These are phyloP conservation scores for Propithecus deckenii DNA, from an alignment of 2,797 vertebrate species.

Conservation along the genomic window DNA sequence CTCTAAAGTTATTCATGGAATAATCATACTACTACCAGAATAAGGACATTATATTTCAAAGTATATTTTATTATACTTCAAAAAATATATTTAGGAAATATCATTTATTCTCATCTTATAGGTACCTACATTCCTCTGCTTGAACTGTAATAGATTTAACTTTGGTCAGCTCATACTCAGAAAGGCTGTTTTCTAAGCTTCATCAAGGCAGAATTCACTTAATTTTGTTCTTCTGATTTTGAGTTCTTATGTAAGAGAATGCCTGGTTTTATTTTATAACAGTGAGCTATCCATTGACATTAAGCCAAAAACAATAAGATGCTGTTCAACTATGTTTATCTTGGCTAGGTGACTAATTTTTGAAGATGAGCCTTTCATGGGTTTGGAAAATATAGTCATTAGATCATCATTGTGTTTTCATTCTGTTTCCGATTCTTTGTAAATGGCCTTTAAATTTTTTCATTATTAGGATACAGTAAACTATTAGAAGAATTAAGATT, in stretches of 20 bases:
- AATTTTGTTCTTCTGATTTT: neutral
- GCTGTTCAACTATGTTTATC: constrained; percentile 21
- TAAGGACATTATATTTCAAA: neutral
- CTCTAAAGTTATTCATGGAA: neutral
- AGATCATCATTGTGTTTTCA: constrained; percentile 36
- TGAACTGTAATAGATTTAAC: neutral
- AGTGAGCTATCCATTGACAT: neutral
- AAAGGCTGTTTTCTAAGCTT: neutral
- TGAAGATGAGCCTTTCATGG: constrained; percentile 37
- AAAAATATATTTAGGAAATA: neutral
- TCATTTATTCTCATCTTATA: neutral
- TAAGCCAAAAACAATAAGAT: constrained; percentile 27
- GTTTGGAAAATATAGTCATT: constrained; percentile 36
- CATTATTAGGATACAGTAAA: neutral
- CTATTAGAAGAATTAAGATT: constrained; percentile 21
- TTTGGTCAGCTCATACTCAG: neutral
- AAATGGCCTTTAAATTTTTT: neutral
- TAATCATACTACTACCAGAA: neutral
- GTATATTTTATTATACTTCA: neutral
- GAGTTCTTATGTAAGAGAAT: constrained; percentile 35
- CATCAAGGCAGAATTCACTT: neutral
- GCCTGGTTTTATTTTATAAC: constrained; percentile 41
- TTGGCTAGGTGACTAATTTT: constrained; percentile 48
- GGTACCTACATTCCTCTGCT: neutral
- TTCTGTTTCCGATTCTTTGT: constrained; percentile 51